Evolutionary conservation across 2,888 invertebrate genomes (phyloP), one percentile per base, ranked within the genome.

Genomic region (Octonoba sinensis): DNA sequence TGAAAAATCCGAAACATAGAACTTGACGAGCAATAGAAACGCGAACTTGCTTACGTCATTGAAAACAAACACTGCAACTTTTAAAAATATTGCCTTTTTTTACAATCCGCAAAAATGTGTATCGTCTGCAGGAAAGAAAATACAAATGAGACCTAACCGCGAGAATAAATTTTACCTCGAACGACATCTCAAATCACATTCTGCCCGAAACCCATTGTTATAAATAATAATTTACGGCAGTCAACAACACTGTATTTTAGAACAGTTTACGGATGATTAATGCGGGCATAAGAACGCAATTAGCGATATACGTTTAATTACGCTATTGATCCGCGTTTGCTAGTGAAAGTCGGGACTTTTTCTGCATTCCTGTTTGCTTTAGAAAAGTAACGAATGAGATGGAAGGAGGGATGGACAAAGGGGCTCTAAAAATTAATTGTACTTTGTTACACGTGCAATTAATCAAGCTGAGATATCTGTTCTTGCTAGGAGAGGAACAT

Each of bases 231-330:
- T 56, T 73, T 54, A 51, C 73, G 67, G 60, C 73, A 81, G 79
- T 81, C 79, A 81, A 74, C 73, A 69, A 64, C 79, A 81, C 27
- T 20, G 69, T 73, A 51, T 67, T 74, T 81, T 73, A 64, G 62
- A 69, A 56, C 73, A 73, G 62, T 74, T 69, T 69, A 44, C 67
- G 47, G 73, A 74, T 81, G 73, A 81, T 81, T 81, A 81, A 81
- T 81, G 73, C 56, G 20, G 54, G 69, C 79, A 81, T 81, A 81
- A 81, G 79, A 81, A 81, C 73, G 79, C 69, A 81, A 81, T 81
- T 81, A 81, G 79, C 57, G 73, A 66, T 81, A 73, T 49, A 73
- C 79, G 73, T 81, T 81, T 81, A 81, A 81, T 81, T 81, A 81
- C 54, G 22, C 73, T 67, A 81, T 81, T 73, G 79, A 81, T 81